Percentiles rank a stretch among this genome's conserved stretches.
Evolutionary conservation across 2,888 invertebrate genomes (phyloP).

Genomic region (Chymomyza procnemis): DNA sequence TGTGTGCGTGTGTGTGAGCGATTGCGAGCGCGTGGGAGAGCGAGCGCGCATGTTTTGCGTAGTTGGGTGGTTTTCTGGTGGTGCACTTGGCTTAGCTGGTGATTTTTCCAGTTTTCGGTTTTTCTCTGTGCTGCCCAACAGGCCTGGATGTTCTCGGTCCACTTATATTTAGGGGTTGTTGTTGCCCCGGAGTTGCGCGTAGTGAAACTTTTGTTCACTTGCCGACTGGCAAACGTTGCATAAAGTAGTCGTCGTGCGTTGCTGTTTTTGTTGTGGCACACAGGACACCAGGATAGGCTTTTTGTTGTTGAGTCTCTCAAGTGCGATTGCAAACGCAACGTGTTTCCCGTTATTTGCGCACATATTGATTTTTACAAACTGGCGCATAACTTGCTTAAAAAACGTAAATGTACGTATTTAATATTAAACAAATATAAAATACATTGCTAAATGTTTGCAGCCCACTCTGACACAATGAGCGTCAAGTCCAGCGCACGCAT

Average conservation of each 20-base stretch:
- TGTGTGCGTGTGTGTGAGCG: conserved; percentile 7
- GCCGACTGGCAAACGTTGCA: conserved; percentile 38
- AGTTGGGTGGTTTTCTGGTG: conserved; percentile 50
- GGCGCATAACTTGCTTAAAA: background rate
- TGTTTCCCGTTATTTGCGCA: conserved; percentile 21
- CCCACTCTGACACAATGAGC: conserved; percentile 49
- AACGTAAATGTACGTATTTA: background rate
- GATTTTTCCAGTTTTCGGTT: background rate
- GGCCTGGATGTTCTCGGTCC: conserved; percentile 30
- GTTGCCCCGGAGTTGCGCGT: conserved; percentile 72
- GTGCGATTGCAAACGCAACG: conserved; percentile 44
- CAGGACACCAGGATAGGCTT: background rate
- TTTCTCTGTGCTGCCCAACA: conserved; percentile 8
- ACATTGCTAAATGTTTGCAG: background rate
- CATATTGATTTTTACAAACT: conserved; percentile 53
- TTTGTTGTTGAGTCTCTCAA: conserved; percentile 27
- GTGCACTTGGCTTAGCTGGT: conserved; percentile 64
- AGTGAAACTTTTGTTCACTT: conserved; percentile 31
- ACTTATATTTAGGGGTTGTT: conserved; percentile 58
- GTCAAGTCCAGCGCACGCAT: conserved; percentile 65
- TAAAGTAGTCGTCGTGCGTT: conserved; percentile 34
- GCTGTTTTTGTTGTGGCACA: background rate
- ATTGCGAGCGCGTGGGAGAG: conserved; percentile 19
- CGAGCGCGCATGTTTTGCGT: conserved; percentile 47
- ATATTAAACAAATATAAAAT: background rate